These are phyloP conservation scores for Scotopteryx bipunctaria DNA, from an alignment of 2,888 invertebrate species.

Conservation along the genomic window DNA sequence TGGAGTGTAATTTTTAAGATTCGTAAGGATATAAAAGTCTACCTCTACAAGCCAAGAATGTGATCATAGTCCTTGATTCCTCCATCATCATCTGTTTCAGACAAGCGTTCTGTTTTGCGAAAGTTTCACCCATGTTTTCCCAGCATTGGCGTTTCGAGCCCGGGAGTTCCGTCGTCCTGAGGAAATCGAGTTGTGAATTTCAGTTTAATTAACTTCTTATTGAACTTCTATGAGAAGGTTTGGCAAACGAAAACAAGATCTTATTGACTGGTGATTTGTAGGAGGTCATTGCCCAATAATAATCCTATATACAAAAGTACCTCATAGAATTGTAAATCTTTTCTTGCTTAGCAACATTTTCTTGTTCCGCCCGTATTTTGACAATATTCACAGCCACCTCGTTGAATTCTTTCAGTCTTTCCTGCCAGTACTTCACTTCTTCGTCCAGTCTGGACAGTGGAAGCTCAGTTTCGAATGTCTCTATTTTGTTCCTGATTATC, in stretches of 20 bases:
- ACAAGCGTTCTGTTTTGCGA: conserved; percentile 35
- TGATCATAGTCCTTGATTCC: conserved; percentile 53
- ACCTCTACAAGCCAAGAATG: conserved; percentile 64
- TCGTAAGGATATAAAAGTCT: no score
- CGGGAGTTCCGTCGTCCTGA: conserved; percentile 47
- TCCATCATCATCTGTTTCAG: conserved; percentile 45
- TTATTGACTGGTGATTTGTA: no score
- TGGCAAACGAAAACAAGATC: no score
- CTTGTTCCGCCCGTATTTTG: conserved; percentile 46
- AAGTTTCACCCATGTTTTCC: conserved; percentile 44
- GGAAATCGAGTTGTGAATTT: conserved; percentile 3
- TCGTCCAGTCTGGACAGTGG: conserved; percentile 45
- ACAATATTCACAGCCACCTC: conserved; percentile 46
- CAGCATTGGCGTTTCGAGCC: conserved; percentile 47
- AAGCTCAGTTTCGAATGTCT: conserved; percentile 39
- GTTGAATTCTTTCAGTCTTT: conserved; percentile 47
- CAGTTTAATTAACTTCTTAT: no score
- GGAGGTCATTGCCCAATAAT: not conserved
- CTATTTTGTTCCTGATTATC: conserved; percentile 50
- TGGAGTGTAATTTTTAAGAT: no score
- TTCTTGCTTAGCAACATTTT: conserved; percentile 43
- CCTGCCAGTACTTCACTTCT: conserved; percentile 55
- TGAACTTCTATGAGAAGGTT: no score
- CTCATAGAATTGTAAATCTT: conserved; percentile 38
- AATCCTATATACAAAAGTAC: conserved; percentile 37